Percentiles rank a stretch among this genome's conserved stretches.
Evolutionary conservation across 2,888 invertebrate genomes (phyloP).

Genomic region (Ditula angustiorana): DNA sequence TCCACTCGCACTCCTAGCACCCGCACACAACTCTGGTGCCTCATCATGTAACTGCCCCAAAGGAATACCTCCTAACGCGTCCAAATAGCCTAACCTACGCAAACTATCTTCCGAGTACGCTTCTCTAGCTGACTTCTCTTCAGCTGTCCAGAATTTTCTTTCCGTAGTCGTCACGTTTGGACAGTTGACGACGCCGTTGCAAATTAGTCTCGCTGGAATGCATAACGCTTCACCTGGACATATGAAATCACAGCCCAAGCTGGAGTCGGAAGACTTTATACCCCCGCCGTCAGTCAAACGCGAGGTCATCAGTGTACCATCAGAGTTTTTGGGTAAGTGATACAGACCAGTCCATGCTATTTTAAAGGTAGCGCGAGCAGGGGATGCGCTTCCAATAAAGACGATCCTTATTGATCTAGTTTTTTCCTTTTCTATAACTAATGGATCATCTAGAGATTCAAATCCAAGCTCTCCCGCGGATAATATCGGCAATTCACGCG

Average conservation of each 20-base stretch:
- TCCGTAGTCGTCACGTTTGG: conserved; percentile 88
- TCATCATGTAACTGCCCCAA: conserved; percentile 89
- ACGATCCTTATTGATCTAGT: conserved; percentile 89
- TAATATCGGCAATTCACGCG: conserved; percentile 91
- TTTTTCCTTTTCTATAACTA: conserved; percentile 85
- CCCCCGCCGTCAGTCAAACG: conserved; percentile 87
- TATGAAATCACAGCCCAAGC: conserved; percentile 91
- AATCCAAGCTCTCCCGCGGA: conserved; percentile 91
- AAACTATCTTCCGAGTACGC: conserved; percentile 86
- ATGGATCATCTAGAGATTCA: conserved; percentile 83
- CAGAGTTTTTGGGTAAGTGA: conserved; percentile 93
- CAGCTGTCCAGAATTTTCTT: conserved; percentile 77
- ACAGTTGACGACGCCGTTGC: conserved; percentile 95
- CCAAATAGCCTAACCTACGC: conserved; percentile 84
- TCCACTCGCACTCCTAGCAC: conserved; percentile 74
- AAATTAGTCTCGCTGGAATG: conserved; percentile 93
- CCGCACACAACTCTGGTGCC: conserved; percentile 90
- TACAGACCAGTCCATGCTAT: conserved; percentile 96
- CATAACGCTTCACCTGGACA: conserved; percentile 95
- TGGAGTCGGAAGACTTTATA: conserved; percentile 65
- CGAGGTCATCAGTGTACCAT: conserved; percentile 92
- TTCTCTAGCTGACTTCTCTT: conserved; percentile 81
- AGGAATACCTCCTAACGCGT: conserved; percentile 71
- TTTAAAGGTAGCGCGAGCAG: conserved; percentile 94
- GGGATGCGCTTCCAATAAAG: conserved; percentile 91